These are phyloP conservation scores for Cuniculus paca DNA, from an alignment of 2,797 vertebrate genomes.

Conservation along the genomic window DNA sequence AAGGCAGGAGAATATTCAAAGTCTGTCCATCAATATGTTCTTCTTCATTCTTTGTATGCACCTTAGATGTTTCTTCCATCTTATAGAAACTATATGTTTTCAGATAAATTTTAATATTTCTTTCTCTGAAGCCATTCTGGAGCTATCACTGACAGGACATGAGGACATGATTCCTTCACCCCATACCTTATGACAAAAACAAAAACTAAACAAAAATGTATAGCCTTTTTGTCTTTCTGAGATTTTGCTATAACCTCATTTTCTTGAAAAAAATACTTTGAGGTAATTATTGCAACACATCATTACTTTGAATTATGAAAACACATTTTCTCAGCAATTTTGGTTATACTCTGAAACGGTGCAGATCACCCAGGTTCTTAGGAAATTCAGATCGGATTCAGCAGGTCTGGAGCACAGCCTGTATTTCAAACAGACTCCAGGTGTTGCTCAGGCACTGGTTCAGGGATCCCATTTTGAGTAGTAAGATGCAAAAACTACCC, in stretches of 20 bases:
- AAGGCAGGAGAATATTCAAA: neutral
- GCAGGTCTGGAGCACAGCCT: neutral
- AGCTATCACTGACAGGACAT: neutral
- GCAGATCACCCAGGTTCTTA: neutral
- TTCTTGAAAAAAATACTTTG: neutral
- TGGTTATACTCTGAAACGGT: neutral
- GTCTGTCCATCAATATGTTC: neutral
- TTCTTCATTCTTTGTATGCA: neutral
- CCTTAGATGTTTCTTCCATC: neutral
- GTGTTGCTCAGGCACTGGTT: neutral
- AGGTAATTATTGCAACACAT: neutral
- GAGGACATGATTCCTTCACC: neutral
- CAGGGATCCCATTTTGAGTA: neutral
- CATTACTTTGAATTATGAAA: neutral
- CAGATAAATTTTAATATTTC: neutral
- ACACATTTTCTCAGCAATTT: neutral
- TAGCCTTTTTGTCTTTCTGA: neutral
- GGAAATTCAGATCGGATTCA: conserved; percentile 19
- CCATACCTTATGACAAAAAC: neutral
- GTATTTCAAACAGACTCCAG: conserved; percentile 3
- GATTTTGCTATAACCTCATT: neutral
- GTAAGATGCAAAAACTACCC: neutral
- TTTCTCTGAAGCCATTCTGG: neutral
- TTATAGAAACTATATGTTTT: neutral
- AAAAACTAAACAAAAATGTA: neutral